These are phyloP conservation scores for Tenthredo mesomela DNA, from an alignment of 2,888 invertebrate species.

Conservation along the genomic window DNA sequence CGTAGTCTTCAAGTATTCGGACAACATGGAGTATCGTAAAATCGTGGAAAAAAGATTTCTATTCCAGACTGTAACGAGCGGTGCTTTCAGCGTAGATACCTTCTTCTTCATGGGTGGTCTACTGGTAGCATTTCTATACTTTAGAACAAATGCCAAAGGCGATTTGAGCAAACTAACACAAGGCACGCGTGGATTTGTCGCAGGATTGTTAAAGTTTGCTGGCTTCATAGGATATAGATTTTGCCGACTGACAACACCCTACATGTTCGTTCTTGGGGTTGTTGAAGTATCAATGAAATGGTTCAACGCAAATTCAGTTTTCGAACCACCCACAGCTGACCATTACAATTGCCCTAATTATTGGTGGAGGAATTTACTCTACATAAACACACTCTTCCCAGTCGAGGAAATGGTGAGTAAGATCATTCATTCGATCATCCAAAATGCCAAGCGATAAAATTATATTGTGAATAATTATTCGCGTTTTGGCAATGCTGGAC, in stretches of 20 bases:
- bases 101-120: conserved; percentile 83
- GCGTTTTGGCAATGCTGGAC: neutral
- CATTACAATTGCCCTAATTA: conserved; percentile 90
- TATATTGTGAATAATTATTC: neutral
- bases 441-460: neutral
- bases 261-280: conserved; percentile 90
- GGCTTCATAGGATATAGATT: conserved; percentile 87
- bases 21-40: conserved; percentile 81
- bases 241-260: conserved; percentile 88
- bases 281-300: conserved; percentile 94
- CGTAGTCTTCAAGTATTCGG: conserved; percentile 90
- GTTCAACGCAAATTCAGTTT: conserved; percentile 89
- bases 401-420: conserved; percentile 89
- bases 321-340: conserved; percentile 90
- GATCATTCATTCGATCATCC: neutral
- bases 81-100: conserved; percentile 77
- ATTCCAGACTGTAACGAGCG: conserved; percentile 77
- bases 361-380: conserved; percentile 94
- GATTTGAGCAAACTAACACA: conserved; percentile 81
- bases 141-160: conserved; percentile 82
- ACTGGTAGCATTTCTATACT: conserved; percentile 91
- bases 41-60: conserved; percentile 76
- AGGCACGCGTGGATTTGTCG: conserved; percentile 72
- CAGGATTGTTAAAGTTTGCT: conserved; percentile 81
- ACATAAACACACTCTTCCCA: conserved; percentile 92